These are phyloP conservation scores for Dryobotodes eremita DNA, from an alignment of 2,888 invertebrate genomes.

Conservation along the genomic window DNA sequence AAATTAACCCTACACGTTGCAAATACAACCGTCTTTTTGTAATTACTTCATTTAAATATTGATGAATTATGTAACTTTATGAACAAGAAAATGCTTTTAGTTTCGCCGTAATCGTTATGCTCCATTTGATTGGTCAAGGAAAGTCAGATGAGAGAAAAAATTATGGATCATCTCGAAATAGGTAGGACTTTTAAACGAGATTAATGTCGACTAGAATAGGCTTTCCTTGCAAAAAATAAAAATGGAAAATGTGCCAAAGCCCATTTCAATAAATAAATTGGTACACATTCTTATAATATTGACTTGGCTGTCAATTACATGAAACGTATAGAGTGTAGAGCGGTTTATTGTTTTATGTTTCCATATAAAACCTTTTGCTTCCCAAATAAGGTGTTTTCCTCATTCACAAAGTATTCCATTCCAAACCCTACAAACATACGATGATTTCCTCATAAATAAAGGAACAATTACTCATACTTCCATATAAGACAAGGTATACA, in stretches of 20 bases:
- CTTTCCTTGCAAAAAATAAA: neutral
- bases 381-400: neutral
- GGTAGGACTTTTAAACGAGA: neutral
- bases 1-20: conserved; percentile 52
- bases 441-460: conserved; percentile 26
- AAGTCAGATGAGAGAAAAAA: conserved; percentile 8
- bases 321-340: no score
- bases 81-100: conserved; percentile 4
- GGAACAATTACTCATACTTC: conserved; percentile 41
- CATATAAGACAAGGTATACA: conserved; percentile 35
- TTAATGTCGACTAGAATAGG: conserved; percentile 21
- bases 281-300: no score
- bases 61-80: conserved; percentile 46
- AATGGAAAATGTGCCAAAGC: neutral
- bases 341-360: neutral
- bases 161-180: neutral
- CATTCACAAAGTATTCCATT: neutral
- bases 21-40: conserved; percentile 51
- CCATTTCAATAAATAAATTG: no score
- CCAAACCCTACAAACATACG: neutral
- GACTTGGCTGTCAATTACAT: no score
- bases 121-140: conserved; percentile 29
- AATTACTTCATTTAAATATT: conserved; percentile 51
- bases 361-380: neutral
- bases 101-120: neutral